Conservation (phyloP, 2,797 vertebrate species). For the Acrossocheilus fasciatus region DNA sequence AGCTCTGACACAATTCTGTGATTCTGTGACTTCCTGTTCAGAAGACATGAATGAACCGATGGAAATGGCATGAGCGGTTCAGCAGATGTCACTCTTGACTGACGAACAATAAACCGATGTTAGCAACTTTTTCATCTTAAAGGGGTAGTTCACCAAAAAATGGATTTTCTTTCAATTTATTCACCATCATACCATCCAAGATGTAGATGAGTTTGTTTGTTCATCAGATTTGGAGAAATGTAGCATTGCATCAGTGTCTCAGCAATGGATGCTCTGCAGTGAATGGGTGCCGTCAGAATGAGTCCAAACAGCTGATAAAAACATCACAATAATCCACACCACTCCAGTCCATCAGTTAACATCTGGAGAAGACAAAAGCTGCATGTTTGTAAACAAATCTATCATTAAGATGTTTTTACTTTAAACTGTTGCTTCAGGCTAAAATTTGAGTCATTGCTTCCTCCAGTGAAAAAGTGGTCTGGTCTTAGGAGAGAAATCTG, state of each 20-base stretch:
- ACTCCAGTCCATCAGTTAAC: too few species aligned
- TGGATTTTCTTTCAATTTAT: rapidly evolving
- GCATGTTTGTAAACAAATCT: too few species aligned
- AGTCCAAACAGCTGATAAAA: too few species aligned
- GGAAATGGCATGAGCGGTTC: conserved; percentile 35
- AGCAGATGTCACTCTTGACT: conserved; percentile 46
- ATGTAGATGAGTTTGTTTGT: not conserved
- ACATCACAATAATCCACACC: too few species aligned
- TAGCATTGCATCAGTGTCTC: not conserved
- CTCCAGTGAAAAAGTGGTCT: not conserved
- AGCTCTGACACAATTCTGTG: conserved; percentile 54
- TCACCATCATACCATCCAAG: not conserved
- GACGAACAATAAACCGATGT: conserved; percentile 29
- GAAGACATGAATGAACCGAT: conserved; percentile 47
- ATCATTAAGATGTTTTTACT: too few species aligned
- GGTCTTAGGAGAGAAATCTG: not conserved
- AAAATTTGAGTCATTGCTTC: not conserved
- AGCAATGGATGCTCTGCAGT: too few species aligned
- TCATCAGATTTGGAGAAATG: not conserved
- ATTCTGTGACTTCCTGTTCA: conserved; percentile 54
- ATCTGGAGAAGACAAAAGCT: too few species aligned
- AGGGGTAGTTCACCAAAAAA: not conserved
- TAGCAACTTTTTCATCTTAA: not conserved
- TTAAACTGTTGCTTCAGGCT: too few species aligned
- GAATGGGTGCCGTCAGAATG: too few species aligned